A percentile compares a stretch with the other conserved stretches of the same genome.
Evolutionary conservation across 2,797 vertebrate species (phyloP).

Genomic region (Sphaeramia orbicularis): DNA sequence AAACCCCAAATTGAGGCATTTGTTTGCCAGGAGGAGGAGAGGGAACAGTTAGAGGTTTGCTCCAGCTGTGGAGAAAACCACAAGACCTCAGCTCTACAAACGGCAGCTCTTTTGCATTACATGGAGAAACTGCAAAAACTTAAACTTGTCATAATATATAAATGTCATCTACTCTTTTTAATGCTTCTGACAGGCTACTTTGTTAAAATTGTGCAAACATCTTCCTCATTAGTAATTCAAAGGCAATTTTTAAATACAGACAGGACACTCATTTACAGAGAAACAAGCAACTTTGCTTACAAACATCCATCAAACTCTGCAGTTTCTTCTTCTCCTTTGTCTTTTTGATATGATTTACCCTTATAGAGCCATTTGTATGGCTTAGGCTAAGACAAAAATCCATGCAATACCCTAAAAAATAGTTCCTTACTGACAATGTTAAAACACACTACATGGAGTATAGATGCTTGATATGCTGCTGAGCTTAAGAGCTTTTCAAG

Average conservation of each 20-base stretch:
- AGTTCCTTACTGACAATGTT: too few species aligned
- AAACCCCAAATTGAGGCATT: conserved; percentile 68
- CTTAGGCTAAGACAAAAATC: conserved; percentile 12
- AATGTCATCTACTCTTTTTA: not conserved
- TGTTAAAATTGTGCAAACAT: not conserved
- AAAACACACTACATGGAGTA: too few species aligned
- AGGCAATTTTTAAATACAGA: not conserved
- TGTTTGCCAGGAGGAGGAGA: conserved; percentile 56
- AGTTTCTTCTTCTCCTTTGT: not conserved
- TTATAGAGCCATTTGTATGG: not conserved
- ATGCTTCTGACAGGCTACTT: conserved; percentile 6
- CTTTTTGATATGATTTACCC: not conserved
- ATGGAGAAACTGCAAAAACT: conserved; percentile 6
- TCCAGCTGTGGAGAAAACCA: conserved; percentile 52
- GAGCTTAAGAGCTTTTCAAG: not conserved
- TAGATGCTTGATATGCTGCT: too few species aligned
- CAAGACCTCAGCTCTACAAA: conserved; percentile 54
- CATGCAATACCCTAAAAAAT: not conserved
- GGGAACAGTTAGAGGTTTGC: conserved; percentile 61
- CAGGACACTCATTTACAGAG: not conserved
- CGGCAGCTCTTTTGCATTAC: conserved; percentile 32
- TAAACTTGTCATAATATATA: conserved; percentile 16
- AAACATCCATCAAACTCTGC: not conserved
- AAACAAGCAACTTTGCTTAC: not conserved
- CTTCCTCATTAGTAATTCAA: not conserved